These are phyloP conservation scores for Temnothorax ravouxi DNA, from an alignment of 2,888 invertebrate genomes.

Conservation along the genomic window DNA sequence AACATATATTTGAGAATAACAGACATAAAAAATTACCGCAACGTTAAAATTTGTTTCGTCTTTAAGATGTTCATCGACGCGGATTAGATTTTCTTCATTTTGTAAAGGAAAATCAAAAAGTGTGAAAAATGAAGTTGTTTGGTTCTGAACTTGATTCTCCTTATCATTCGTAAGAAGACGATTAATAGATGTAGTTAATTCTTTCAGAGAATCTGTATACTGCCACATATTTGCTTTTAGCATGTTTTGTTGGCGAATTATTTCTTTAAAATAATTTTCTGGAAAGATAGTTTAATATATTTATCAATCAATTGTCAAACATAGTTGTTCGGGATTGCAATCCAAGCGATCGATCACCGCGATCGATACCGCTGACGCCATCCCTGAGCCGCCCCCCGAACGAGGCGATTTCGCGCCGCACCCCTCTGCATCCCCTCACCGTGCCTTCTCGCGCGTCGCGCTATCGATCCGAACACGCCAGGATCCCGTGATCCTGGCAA, in stretches of 20 bases:
- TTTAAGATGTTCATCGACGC: background rate
- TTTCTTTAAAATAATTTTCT: constrained; percentile 5
- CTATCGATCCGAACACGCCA: too few species aligned
- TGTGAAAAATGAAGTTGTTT: background rate
- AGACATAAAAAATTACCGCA: constrained; percentile 5
- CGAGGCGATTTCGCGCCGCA: too few species aligned
- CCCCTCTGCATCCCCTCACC: too few species aligned
- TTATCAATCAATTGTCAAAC: background rate
- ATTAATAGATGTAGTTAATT: background rate
- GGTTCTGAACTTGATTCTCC: background rate
- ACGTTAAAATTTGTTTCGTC: background rate
- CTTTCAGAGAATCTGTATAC: background rate
- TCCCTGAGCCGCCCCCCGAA: too few species aligned
- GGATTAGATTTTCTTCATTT: background rate
- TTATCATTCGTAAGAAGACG: background rate
- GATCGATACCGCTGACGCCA: too few species aligned
- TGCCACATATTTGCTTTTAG: background rate
- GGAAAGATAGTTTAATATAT: background rate
- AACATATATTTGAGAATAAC: background rate
- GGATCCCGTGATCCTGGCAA: too few species aligned
- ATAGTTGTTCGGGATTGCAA: too few species aligned
- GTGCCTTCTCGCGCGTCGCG: too few species aligned
- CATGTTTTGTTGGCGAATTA: background rate
- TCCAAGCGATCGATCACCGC: too few species aligned
- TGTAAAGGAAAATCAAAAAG: background rate